Evolutionary conservation across 2,888 invertebrate species (phyloP).

Genomic region (Sepioteuthis lessoniana): DNA sequence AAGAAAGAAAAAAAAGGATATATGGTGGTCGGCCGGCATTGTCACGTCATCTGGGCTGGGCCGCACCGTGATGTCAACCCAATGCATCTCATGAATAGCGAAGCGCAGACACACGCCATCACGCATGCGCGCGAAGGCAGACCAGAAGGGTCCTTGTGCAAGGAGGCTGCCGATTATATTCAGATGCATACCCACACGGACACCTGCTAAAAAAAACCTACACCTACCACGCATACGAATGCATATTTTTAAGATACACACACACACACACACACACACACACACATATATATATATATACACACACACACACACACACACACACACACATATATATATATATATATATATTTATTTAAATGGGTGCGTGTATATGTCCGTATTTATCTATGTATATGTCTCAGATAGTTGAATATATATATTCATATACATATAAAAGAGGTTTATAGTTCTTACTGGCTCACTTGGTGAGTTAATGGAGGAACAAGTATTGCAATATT

Average conservation of each 20-base stretch:
- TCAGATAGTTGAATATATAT: too few relatives aligned
- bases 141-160: background rate
- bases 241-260: background rate
- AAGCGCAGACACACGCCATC: background rate
- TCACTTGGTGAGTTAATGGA: too few relatives aligned
- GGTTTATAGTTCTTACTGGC: too few relatives aligned
- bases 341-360: background rate
- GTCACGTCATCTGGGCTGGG: background rate
- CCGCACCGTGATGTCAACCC: constrained; percentile 33
- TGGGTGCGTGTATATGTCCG: background rate
- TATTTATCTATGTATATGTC: background rate
- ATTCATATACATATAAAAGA: too few relatives aligned
- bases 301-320: background rate
- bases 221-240: background rate
- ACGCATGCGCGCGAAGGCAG: background rate
- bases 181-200: background rate
- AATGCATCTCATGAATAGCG: constrained; percentile 33
- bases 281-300: background rate
- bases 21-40: background rate
- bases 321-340: background rate
- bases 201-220: background rate
- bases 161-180: background rate
- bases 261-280: background rate
- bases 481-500: too few relatives aligned
- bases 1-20: background rate